Evolutionary conservation across 1,140 invertebrate genomes (phyloP), one percentile per base, ranked within the genome.

Genomic region (Drosophila melanica): DNA sequence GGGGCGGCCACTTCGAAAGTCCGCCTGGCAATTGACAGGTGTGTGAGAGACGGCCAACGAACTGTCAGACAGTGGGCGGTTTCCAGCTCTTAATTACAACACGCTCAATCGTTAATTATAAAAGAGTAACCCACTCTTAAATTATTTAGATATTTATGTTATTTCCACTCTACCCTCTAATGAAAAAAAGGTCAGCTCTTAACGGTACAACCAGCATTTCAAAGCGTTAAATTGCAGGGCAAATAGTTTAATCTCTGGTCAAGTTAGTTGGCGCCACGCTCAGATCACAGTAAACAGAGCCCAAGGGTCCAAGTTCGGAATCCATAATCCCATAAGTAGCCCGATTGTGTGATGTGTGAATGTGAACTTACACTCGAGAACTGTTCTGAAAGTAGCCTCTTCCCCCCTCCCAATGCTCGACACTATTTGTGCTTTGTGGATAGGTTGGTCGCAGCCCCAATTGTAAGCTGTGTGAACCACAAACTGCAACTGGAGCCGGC

Each of bases 11-110:
- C 20, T 23, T 39, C 33, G 37, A 10, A 65, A 37, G 30, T 51
- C 35, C 23, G 47, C 14, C 27, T 80, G 80, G 81, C 81, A 81
- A 79, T 67, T 90, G 86, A 90, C 86, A 90, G 86, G 86, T 90
- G 76, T 75, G 57, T 59, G 65, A 59, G 59, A 48, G 57, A 59
- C 37, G 47, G 23, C 20, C 48, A n/a, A 35, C 7, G 35, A 30
- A 41, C 45, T 47, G 9, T 39, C 14, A 4, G 47, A 4, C n/a
- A 37, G 48, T 27, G 35, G 67, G 48, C 42, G 44, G 53, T 35
- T 42, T 20, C 47, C 16, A 27, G 44, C 47, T 71, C 41, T 69
- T 78, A 79, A 77, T 78, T 78, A 78, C 75, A 65, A 27, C 39
- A 70, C 58, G 66, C 72, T 68, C 71, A 62, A 74, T 69, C 42